Conservation (phyloP, 2,888 invertebrate species). For the Phoenoteleia sp. region DNA sequence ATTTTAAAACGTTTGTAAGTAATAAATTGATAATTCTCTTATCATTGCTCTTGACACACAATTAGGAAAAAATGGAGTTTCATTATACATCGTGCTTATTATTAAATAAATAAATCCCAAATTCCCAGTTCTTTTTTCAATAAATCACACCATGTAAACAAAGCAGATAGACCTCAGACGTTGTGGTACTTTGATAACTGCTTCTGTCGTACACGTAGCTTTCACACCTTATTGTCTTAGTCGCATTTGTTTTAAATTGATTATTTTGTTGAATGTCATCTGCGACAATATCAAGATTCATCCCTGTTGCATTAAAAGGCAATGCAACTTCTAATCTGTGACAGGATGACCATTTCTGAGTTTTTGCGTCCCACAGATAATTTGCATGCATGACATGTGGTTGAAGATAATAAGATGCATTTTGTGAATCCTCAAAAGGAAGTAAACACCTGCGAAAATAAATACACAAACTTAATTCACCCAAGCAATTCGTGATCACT, state of each 20-base stretch:
- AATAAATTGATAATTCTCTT: no score
- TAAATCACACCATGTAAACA: no score
- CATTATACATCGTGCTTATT: no score
- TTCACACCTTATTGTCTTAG: constrained; percentile 86
- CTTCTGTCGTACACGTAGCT: constrained; percentile 89
- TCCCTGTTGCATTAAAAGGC: constrained; percentile 7
- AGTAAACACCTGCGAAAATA: constrained; percentile 87
- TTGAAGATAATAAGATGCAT: constrained; percentile 87
- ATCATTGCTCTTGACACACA: no score
- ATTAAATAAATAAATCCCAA: no score
- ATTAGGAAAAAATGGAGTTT: no score
- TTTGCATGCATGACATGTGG: constrained; percentile 86
- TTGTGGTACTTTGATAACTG: constrained; percentile 84
- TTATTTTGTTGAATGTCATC: constrained; percentile 54
- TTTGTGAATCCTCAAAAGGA: constrained; percentile 87
- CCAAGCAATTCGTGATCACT: no score
- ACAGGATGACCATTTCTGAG: constrained; percentile 88
- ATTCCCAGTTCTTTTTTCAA: no score
- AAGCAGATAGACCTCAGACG: no score
- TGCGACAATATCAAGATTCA: constrained; percentile 37
- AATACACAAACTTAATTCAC: background rate
- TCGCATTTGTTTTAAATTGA: constrained; percentile 54
- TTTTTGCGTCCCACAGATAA: constrained; percentile 87
- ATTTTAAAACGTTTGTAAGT: no score
- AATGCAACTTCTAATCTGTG: constrained; percentile 74